Conservation (phyloP, 2,113 vertebrate genomes). For the Columba livia region DNA sequence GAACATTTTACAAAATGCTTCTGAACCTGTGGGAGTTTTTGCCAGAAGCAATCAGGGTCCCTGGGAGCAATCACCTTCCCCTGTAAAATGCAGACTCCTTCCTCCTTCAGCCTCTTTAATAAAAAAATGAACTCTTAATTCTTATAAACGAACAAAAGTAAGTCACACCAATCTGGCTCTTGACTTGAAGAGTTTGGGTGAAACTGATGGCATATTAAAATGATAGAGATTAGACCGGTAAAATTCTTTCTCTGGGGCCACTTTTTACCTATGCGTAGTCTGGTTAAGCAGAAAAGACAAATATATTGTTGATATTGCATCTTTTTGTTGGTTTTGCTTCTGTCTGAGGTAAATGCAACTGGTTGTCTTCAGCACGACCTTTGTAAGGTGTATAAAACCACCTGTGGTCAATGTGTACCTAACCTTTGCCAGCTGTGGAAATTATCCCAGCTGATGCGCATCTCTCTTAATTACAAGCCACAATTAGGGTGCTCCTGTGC, state of each 20-base stretch:
- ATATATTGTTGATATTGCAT: neutral
- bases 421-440: neutral
- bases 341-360: neutral
- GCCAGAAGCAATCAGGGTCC: neutral
- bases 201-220: neutral
- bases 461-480: neutral
- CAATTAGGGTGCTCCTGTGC: neutral
- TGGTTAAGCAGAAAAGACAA: neutral
- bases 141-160: neutral
- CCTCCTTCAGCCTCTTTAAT: neutral
- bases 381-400: neutral
- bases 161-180: neutral
- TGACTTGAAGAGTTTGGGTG: neutral
- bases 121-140: rapidly evolving
- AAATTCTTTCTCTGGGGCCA: neutral
- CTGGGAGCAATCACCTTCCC: neutral
- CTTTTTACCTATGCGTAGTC: neutral
- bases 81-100: rapidly evolving
- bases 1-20: neutral
- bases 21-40: neutral
- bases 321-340: neutral
- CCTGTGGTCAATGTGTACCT: neutral
- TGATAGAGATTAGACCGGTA: neutral
- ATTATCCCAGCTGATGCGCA: neutral
- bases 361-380: neutral